Evolutionary conservation across 2,113 vertebrate species (phyloP).

Genomic region (Cyanoramphus novaezelandiae): DNA sequence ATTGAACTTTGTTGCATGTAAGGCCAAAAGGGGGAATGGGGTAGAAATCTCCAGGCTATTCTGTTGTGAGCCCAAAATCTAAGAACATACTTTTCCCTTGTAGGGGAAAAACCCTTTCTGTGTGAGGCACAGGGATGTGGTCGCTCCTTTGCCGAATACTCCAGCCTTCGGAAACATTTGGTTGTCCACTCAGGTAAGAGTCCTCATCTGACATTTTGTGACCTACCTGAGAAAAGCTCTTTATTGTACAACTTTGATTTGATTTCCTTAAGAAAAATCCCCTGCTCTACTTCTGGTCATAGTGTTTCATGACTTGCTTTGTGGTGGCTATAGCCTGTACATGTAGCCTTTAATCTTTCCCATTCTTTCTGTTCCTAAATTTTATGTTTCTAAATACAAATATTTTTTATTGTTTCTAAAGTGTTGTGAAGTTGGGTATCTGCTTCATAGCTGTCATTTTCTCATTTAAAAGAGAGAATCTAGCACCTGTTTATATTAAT

Average conservation of each 20-base stretch:
- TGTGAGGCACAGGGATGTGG: slow-evolving; percentile 95
- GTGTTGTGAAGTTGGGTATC: background rate
- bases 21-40: background rate
- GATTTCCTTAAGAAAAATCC: background rate
- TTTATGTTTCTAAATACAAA: background rate
- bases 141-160: slow-evolving; percentile 96
- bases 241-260: background rate
- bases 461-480: background rate
- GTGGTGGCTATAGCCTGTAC: background rate
- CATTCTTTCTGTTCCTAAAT: background rate
- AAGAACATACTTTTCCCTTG: slow-evolving; percentile 11
- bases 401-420: background rate
- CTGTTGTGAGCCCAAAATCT: background rate
- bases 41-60: background rate
- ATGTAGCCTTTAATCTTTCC: background rate
- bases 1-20: background rate
- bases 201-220: slow-evolving; percentile 11
- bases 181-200: slow-evolving; percentile 94
- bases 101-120: slow-evolving; percentile 96
- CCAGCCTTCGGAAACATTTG: slow-evolving; percentile 98
- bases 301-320: background rate
- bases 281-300: background rate
- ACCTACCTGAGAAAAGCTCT: background rate
- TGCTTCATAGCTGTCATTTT: background rate
- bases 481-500: background rate